Conservation (phyloP, 2,888 invertebrate species). For the Cerceris ruficornis region DNA sequence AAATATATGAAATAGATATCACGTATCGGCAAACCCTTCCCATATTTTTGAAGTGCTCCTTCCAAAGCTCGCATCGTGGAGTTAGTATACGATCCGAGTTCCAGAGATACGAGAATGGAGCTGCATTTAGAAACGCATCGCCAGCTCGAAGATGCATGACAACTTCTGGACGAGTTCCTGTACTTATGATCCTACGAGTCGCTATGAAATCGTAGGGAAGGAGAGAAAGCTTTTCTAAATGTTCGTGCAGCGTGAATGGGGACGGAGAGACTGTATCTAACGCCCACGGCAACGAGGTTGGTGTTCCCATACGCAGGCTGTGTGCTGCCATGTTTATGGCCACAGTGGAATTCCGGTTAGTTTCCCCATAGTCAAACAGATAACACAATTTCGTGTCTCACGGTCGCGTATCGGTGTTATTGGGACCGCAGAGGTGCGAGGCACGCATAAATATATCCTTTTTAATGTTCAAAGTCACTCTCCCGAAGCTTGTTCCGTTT, state of each 20-base stretch:
- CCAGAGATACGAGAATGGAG: not conserved
- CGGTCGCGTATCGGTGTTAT: slow-evolving; percentile 72
- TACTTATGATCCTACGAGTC: not conserved
- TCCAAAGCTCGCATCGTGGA: not conserved
- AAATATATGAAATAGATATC: too few relatives aligned
- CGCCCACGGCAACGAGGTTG: slow-evolving; percentile 50
- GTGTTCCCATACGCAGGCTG: slow-evolving; percentile 31
- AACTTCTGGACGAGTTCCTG: slow-evolving; percentile 15
- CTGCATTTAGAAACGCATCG: slow-evolving; percentile 1
- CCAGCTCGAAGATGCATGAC: slow-evolving; percentile 17
- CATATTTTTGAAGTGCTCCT: not conserved
- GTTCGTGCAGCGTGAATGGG: slow-evolving; percentile 20
- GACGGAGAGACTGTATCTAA: slow-evolving; percentile 44
- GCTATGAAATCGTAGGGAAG: slow-evolving; percentile 14
- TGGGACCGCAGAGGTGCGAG: slow-evolving; percentile 62
- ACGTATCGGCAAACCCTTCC: too few relatives aligned
- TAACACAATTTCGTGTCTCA: slow-evolving; percentile 73
- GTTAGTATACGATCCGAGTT: not conserved
- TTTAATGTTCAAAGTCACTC: slow-evolving; percentile 72
- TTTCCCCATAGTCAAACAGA: slow-evolving; percentile 61
- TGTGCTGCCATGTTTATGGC: slow-evolving; percentile 58
- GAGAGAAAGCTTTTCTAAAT: slow-evolving; percentile 45
- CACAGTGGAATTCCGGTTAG: slow-evolving; percentile 73
- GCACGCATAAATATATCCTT: slow-evolving; percentile 73
- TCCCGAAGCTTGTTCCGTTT: slow-evolving; percentile 33